Conservation (phyloP, 2,113 vertebrate species). For the Riparia riparia region DNA sequence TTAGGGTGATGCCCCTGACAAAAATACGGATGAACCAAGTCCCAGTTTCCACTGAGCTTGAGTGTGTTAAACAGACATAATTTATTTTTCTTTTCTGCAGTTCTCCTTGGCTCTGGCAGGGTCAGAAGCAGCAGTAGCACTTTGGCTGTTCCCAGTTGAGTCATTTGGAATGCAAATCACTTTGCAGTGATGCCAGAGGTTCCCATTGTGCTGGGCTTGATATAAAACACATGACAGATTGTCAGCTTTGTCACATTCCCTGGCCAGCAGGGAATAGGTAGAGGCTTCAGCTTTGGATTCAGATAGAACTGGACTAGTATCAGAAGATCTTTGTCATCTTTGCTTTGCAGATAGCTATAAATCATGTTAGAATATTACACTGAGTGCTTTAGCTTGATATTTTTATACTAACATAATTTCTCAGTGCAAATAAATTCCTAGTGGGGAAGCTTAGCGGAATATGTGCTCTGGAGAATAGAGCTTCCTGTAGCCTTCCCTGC, state of each 20-base stretch:
- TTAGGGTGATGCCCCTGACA: constrained; percentile 64
- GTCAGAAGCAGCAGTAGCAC: constrained; percentile 62
- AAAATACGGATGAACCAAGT: constrained; percentile 52
- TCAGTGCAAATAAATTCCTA: background rate
- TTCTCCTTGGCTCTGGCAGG: constrained; percentile 52
- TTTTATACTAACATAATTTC: background rate
- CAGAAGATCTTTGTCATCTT: background rate
- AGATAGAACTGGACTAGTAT: background rate
- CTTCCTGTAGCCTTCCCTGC: background rate
- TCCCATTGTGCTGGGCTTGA: constrained; percentile 52
- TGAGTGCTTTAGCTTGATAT: background rate
- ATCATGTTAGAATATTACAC: background rate
- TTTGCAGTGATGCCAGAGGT: constrained; percentile 55
- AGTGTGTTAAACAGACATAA: constrained; percentile 17
- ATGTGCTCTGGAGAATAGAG: background rate
- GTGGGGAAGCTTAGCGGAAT: background rate
- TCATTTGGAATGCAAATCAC: constrained; percentile 58
- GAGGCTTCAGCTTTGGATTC: background rate
- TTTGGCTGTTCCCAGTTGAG: constrained; percentile 53
- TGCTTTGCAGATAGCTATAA: constrained; percentile 4
- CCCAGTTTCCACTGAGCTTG: constrained; percentile 47
- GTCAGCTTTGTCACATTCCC: constrained; percentile 38
- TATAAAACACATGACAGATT: constrained; percentile 34
- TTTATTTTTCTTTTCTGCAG: constrained; percentile 40
- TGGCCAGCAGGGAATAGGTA: constrained; percentile 15